Conservation (phyloP, 2,797 vertebrate genomes). For the Uromys caudimaculatus region DNA sequence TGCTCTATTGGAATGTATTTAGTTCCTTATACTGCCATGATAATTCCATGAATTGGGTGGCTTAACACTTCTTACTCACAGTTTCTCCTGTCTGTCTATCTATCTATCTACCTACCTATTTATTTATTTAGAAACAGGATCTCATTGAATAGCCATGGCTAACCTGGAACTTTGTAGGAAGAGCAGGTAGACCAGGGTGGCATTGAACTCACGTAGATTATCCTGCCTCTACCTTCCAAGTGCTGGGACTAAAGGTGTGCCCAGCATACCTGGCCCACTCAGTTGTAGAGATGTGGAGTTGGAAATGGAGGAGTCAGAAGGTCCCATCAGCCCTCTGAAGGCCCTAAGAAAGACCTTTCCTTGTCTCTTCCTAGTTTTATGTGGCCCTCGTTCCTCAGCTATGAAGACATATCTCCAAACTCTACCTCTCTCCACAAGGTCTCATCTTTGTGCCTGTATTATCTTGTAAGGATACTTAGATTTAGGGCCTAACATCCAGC, state of each 20-base stretch:
- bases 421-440: neutral
- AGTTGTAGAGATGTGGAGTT: neutral
- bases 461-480: neutral
- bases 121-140: neutral
- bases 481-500: neutral
- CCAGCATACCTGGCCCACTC: neutral
- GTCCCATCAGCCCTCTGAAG: neutral
- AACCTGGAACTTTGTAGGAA: neutral
- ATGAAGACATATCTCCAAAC: neutral
- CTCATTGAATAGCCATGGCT: neutral
- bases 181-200: neutral
- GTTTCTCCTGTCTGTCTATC: neutral
- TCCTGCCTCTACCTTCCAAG: neutral
- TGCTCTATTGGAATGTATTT: neutral
- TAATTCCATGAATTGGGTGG: neutral
- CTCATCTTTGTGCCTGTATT: neutral
- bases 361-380: neutral
- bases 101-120: no score
- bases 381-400: neutral
- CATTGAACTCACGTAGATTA: neutral
- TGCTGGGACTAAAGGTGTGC: neutral
- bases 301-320: neutral
- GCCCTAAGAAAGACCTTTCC: neutral
- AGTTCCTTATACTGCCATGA: neutral
- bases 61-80: neutral